Percentiles rank a stretch among this genome's conserved stretches.
phyloP scores from a whole-genome alignment of 2,113 vertebrate genomes.

The Bostrychus sinensis region DNA sequence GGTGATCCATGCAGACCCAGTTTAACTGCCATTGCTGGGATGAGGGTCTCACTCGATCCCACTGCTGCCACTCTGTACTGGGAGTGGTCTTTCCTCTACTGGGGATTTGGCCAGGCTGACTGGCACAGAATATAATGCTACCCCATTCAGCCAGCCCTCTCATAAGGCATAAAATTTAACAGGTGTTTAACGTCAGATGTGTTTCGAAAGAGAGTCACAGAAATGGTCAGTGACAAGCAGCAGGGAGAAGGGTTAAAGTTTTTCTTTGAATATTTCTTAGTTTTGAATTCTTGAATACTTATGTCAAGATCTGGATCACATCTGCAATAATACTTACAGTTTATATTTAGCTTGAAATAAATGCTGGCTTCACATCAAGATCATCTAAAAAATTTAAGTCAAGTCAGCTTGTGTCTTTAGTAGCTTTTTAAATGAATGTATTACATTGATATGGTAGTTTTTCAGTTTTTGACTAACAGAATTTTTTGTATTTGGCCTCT shows the following conservation, averaged over 20 bases:
- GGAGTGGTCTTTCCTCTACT: slow-evolving; percentile 74
- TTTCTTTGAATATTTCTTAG: slow-evolving; percentile 6
- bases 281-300: slow-evolving; percentile 35
- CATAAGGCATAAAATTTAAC: slow-evolving; percentile 76
- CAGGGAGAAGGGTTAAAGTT: slow-evolving; percentile 42
- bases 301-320: slow-evolving; percentile 36
- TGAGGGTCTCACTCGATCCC: slow-evolving; percentile 37
- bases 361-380: background rate
- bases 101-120: slow-evolving; percentile 63
- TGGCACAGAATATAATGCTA: slow-evolving; percentile 67
- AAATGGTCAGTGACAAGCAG: slow-evolving; percentile 69
- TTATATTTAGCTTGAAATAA: background rate
- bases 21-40: slow-evolving; percentile 21
- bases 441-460: too few relatives aligned
- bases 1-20: slow-evolving; percentile 39
- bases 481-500: too few relatives aligned
- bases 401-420: too few relatives aligned
- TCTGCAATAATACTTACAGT: slow-evolving; percentile 18
- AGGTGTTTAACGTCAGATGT: slow-evolving; percentile 77
- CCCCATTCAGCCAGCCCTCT: slow-evolving; percentile 68
- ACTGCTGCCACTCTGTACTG: slow-evolving; percentile 51
- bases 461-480: too few relatives aligned
- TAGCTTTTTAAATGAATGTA: too few relatives aligned
- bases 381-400: too few relatives aligned
- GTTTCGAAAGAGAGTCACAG: slow-evolving; percentile 55